Evolutionary conservation across 2,797 vertebrate species (phyloP).

Genomic region (Anas flavirostris): DNA sequence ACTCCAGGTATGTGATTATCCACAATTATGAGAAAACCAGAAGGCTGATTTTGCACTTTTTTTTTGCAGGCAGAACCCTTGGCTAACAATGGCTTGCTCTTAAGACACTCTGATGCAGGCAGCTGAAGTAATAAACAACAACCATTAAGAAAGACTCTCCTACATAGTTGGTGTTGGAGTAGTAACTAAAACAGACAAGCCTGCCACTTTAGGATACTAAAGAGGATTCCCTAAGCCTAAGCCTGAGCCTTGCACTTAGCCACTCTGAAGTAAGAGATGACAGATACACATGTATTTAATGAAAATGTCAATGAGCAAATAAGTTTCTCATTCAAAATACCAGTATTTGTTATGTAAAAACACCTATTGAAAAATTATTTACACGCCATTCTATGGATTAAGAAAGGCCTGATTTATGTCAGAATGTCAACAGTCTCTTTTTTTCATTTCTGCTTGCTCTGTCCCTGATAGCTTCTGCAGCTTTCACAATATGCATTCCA

Average conservation of each 20-base stretch:
- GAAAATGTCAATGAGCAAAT: not conserved
- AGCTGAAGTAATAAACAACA: not conserved
- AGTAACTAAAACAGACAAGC: not conserved
- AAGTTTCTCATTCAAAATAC: not conserved
- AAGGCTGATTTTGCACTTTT: not conserved
- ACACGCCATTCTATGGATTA: rapidly evolving
- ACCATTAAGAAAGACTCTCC: not conserved
- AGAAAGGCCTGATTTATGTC: rapidly evolving
- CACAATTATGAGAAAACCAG: not conserved
- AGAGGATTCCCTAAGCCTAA: not conserved
- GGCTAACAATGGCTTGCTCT: not conserved
- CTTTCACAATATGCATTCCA: not conserved
- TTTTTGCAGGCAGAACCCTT: not conserved
- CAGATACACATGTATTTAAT: not conserved
- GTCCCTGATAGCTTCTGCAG: not conserved
- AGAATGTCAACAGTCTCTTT: not conserved
- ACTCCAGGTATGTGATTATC: not conserved
- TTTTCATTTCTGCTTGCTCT: not conserved
- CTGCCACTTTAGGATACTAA: not conserved
- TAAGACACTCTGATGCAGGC: not conserved
- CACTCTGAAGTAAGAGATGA: not conserved
- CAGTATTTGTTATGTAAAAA: not conserved
- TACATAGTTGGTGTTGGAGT: not conserved
- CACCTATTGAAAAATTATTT: not conserved
- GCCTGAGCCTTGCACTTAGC: not conserved